Base-by-base conservation (phyloP, 2,888 invertebrate species). In the Cynaeus angustus region DNA sequence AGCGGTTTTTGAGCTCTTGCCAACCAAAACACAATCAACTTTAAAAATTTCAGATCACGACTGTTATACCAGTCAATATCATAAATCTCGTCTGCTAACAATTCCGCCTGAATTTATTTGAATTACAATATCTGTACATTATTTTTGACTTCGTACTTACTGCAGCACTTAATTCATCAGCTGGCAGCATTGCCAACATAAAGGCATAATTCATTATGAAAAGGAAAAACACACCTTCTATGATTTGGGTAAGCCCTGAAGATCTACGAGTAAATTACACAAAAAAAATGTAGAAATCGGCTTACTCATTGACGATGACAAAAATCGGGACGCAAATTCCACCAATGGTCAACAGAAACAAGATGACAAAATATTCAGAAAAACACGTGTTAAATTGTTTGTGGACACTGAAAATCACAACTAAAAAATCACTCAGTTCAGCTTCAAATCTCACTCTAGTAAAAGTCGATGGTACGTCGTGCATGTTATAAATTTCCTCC, bases 1-100 rank as follows among this genome's bases (percentile, higher is more conserved):
- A 21, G 16, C 7, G 48, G 21, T 16, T 16, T 21, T 8, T 48
- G 48, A 16, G 48, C 48, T 21, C 16, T 14, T n/a, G 21, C n/a
- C 21, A 48, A 21, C 48, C 48, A 48, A 48, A 48, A 48, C 2
- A 14, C 21, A 0, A 48, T n/a, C 16, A 48, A 48, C 3, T 48
- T 48, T 3, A 14, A 4, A 21, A 48, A 16, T 48, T 48, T 14
- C 9, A 48, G 6, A 21, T 21, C n/a, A 1, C 1, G 1, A 7
- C 21, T 21, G 8, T 48, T n/a, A n/a, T 48, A 48, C 48, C 48
- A 48, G 9, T 48, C 21, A 16, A 48, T 21, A 0, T 8, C 8
- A 21, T 48, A 48, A 48, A 48, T 48, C 10, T 48, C n/a, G 3
- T 3, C 7, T 7, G 9, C 21, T 21, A 48, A 8, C 7, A 8